Evolutionary conservation across 2,797 vertebrate species (phyloP), one percentile per base, ranked within the genome.

Genomic region (Ceyx erithaca): DNA sequence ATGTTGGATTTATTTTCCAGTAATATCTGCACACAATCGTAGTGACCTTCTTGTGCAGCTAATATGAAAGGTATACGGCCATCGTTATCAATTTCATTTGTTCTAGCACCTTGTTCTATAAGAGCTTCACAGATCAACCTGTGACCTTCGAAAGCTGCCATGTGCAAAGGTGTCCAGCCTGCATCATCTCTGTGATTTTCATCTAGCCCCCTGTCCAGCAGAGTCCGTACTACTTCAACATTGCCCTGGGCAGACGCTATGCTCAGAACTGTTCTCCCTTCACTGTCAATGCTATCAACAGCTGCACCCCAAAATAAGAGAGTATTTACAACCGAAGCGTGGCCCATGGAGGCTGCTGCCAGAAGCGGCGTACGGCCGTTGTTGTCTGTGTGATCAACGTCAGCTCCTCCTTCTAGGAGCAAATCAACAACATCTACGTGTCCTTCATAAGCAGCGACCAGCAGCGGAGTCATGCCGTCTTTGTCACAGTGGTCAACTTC

Each of bases 221-320:
- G 98, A 97, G 99, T 99, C 68, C 99, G 97, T 25, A 99, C 99
- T 87, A 99, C 99, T 95, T 99, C 99, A 20, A 99, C 99, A 7
- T 99, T 99, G n/a, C 99, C 99, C 96, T 99, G 99, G 49, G 99
- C 99, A 7, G 99, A 99, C 2, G 99, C 99, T 61, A 99, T 99
- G 97, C 99, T 99, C 95, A 99, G 98, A 59, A 99, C 99, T 1
- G 99, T 99, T 94, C 99, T 98, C 20, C 99, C 99, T 96, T 99
- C 99, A 1, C 99, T 99, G 82, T 99, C 99, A 6, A 99, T 99
- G 95, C 99, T 99, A 87, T 99, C 99, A 23, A 99, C 99, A 10
- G 99, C 99, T 1, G 99, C 99, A 4, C 99, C 99, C 99, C 99
- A 99, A 93, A 99, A 99, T 49, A 99, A 97, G 40, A 99, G 98